Conservation (phyloP, 2,113 vertebrate genomes). For the Oophaga pumilio region DNA sequence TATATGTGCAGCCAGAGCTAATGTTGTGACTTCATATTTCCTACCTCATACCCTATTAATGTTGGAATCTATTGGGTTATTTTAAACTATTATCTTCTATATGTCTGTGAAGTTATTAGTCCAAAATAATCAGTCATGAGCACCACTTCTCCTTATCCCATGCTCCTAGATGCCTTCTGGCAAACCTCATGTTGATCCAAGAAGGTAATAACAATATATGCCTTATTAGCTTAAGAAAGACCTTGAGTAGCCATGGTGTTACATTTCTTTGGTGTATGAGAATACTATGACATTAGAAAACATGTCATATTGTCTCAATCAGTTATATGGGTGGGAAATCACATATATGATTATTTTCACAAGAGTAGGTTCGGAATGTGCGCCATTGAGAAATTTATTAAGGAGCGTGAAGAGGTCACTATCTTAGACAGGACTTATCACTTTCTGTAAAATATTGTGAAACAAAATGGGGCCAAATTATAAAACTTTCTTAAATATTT, state of each 20-base stretch:
- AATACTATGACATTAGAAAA: neutral
- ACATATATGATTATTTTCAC: neutral
- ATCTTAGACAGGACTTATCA: no score
- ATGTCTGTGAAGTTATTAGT: neutral
- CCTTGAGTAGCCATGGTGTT: neutral
- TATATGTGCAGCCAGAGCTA: neutral
- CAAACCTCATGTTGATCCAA: neutral
- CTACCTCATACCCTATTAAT: conserved; percentile 4
- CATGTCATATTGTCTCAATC: neutral
- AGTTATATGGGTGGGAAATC: neutral
- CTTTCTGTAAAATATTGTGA: no score
- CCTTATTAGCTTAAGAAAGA: neutral
- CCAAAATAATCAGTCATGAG: neutral
- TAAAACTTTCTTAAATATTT: no score
- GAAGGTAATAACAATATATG: neutral
- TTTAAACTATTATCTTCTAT: neutral
- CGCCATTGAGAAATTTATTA: no score
- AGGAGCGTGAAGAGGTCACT: no score
- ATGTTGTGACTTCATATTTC: neutral
- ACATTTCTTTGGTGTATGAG: neutral
- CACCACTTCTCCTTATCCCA: neutral
- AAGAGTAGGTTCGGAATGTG: no score
- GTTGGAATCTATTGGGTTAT: conserved; percentile 10
- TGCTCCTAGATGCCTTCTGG: neutral
- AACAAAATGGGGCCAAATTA: no score